Evolutionary conservation across 2,888 invertebrate species (phyloP), one percentile per base, ranked within the genome.

Genomic region (Leucoma salicis): DNA sequence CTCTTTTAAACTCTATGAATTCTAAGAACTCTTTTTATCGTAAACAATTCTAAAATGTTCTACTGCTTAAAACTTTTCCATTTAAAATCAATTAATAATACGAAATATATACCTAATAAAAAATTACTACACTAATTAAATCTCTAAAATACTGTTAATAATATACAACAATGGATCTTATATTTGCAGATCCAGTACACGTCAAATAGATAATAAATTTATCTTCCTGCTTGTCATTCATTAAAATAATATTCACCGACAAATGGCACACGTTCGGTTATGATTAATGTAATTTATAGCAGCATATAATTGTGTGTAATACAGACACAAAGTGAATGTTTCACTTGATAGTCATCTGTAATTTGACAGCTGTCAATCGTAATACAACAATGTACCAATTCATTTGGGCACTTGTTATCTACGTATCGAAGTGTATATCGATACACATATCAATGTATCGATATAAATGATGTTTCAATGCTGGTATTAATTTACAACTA

Each of bases 361-460:
- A 66, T 66, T 61, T 61, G 66, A 61, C 66, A 66, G 66, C 64
- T 63, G 66, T 63, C 66, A 57, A 57, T 66, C 66, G 45, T 43
- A 57, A 55, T 54, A 60, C 54, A 56, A 64, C 57, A 56, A 55
- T 60, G 60, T 46, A 57, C 43, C 57, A 62, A 58, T 56, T 53
- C 54, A 57, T 49, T 49, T 51, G 49, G 39, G 46, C 54, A 57
- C 55, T 60, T 49, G 53, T 53, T 62, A 52, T 61, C 54, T 48
- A 27, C 25, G 27, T 41, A 51, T 39, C 44, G 47, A 46, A 41
- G 15, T 41, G 18, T n/a, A n/a, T n/a, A n/a, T n/a, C n/a, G n/a
- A n/a, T n/a, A n/a, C n/a, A n/a, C n/a, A n/a, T n/a, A n/a, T n/a
- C n/a, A n/a, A n/a, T n/a, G n/a, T 36, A 36, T 41, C 24, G 29